Conservation (phyloP, 2,797 vertebrate species). For the Mycteria americana region DNA sequence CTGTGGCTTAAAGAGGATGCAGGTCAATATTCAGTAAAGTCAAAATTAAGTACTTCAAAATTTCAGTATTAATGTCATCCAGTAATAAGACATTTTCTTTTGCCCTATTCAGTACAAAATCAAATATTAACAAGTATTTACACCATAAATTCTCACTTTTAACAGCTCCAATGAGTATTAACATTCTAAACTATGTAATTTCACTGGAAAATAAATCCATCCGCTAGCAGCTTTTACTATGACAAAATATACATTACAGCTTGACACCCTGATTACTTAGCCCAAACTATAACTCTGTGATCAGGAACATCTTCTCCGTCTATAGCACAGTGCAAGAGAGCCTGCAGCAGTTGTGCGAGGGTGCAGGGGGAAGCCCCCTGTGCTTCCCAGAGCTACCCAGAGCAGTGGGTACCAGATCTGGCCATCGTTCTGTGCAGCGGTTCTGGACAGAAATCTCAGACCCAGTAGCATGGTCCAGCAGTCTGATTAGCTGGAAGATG, state of each 20-base stretch:
- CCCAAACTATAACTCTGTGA: background rate
- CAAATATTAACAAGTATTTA: background rate
- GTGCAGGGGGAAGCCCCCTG: background rate
- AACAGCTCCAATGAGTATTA: background rate
- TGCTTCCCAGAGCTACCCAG: no score
- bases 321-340: background rate
- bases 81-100: background rate
- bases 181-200: background rate
- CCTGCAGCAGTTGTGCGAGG: background rate
- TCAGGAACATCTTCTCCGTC: accelerated
- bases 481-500: background rate
- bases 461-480: background rate
- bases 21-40: background rate
- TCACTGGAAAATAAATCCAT: background rate
- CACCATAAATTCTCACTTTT: background rate
- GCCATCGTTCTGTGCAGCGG: background rate
- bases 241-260: background rate
- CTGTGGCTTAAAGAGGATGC: background rate
- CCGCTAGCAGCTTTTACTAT: background rate
- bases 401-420: background rate
- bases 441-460: background rate
- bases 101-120: background rate
- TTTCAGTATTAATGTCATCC: background rate
- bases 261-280: background rate
- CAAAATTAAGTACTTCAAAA: background rate